A percentile compares a stretch with the other conserved stretches of the same genome.
Conservation (phyloP, 2,888 invertebrate genomes). For the Acleris holmiana region DNA sequence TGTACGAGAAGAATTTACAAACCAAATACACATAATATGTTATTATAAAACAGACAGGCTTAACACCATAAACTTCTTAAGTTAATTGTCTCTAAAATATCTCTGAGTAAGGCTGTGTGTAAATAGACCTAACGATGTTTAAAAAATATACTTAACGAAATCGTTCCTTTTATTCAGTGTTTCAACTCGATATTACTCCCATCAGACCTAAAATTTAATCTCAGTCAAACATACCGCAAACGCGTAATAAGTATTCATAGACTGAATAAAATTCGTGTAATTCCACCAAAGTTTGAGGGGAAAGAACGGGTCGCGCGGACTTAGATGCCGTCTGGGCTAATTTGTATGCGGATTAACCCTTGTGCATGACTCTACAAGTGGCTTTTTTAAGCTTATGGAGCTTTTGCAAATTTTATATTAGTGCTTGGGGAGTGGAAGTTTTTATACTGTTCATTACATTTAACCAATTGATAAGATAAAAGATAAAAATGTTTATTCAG, state of each 20-base stretch:
- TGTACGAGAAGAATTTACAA: no score
- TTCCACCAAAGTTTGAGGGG: conserved; percentile 11
- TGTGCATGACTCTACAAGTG: conserved; percentile 24
- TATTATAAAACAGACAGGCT: no score
- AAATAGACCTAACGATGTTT: no score
- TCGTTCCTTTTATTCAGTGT: no score
- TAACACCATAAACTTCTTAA: no score
- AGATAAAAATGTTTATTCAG: no score
- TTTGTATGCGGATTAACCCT: conserved; percentile 28
- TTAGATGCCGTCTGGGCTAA: conserved; percentile 21
- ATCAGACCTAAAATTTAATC: neutral
- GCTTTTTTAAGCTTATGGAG: conserved; percentile 24
- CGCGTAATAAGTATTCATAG: conserved; percentile 27
- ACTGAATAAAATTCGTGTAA: conserved; percentile 24
- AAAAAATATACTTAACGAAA: no score
- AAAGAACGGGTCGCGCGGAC: conserved; percentile 22
- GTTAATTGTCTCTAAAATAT: no score
- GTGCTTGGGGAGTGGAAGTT: neutral
- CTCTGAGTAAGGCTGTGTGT: no score
- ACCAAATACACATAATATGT: no score
- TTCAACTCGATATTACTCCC: neutral
- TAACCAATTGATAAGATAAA: no score
- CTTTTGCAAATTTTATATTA: conserved; percentile 13
- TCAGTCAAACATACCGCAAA: conserved; percentile 3
- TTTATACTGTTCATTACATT: neutral